Conservation (phyloP, 2,113 vertebrate species). For the Lepidothrix coronata region DNA sequence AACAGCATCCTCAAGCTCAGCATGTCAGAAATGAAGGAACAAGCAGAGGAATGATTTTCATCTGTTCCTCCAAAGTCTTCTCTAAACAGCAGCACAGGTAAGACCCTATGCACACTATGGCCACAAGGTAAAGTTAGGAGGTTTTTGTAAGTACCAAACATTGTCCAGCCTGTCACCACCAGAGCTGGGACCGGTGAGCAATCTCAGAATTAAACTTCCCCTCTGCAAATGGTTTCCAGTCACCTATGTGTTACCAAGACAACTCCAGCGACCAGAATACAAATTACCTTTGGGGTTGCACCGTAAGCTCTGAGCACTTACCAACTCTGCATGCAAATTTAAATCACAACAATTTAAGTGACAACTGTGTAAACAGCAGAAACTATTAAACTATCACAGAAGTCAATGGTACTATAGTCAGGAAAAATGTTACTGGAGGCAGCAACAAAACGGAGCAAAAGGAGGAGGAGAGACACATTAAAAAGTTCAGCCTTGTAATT, state of each 20-base stretch:
- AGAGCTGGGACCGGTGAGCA: constrained; percentile 71
- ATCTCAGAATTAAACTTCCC: constrained; percentile 77
- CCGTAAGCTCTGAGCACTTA: constrained; percentile 54
- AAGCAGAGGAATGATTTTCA: neutral
- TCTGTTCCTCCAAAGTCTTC: neutral
- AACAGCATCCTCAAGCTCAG: neutral
- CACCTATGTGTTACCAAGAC: constrained; percentile 90
- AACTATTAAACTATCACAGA: constrained; percentile 77
- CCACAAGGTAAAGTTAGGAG: neutral
- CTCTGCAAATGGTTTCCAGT: constrained; percentile 84
- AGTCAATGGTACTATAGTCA: constrained; percentile 71
- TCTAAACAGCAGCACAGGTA: neutral
- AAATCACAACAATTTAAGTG: constrained; percentile 79
- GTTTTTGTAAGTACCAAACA: constrained; percentile 70
- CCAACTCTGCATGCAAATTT: constrained; percentile 74
- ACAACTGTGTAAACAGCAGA: constrained; percentile 81
- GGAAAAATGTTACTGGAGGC: constrained; percentile 68
- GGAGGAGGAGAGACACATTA: constrained; percentile 66
- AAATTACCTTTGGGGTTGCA: constrained; percentile 81
- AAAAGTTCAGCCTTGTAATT: constrained; percentile 63
- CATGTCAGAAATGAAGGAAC: neutral
- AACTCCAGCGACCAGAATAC: constrained; percentile 83
- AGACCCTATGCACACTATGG: neutral
- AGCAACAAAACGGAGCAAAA: constrained; percentile 69
- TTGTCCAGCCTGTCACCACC: constrained; percentile 63